A percentile compares a stretch with the other conserved stretches of the same genome.
These are phyloP conservation scores for Petrophora chlorosata DNA, from an alignment of 2,888 invertebrate species.

Conservation along the genomic window DNA sequence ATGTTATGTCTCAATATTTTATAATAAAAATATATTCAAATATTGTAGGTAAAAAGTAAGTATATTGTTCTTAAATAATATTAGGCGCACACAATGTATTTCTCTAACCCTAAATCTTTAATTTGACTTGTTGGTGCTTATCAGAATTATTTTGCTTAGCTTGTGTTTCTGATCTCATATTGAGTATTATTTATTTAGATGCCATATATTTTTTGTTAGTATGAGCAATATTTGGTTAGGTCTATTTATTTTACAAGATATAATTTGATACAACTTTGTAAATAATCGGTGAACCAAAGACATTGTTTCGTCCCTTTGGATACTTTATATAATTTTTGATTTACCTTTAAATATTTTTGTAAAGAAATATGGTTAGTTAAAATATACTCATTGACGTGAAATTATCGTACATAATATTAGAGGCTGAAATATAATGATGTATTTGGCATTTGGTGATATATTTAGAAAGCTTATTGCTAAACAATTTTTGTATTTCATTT, in stretches of 20 bases:
- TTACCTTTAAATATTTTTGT: constrained; percentile 50
- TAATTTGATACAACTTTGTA: constrained; percentile 64
- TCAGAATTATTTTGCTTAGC: constrained; percentile 63
- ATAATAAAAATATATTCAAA: constrained; percentile 65
- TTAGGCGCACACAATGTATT: constrained; percentile 18
- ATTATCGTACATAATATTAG: constrained; percentile 55
- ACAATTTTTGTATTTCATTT: constrained; percentile 22
- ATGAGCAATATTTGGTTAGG: constrained; percentile 67
- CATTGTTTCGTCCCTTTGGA: constrained; percentile 67
- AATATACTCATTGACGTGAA: constrained; percentile 60
- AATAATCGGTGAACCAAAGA: constrained; percentile 79
- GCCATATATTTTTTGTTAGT: constrained; percentile 78
- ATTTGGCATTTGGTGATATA: constrained; percentile 64
- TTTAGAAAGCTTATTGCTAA: constrained; percentile 38
- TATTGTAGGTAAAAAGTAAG: constrained; percentile 46
- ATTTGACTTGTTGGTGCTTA: constrained; percentile 68
- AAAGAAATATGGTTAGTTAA: constrained; percentile 50
- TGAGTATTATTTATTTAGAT: constrained; percentile 83
- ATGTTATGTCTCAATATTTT: constrained; percentile 82
- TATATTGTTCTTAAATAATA: constrained; percentile 7
- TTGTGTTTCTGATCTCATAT: constrained; percentile 80
- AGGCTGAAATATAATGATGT: constrained; percentile 47
- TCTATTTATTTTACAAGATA: constrained; percentile 58
- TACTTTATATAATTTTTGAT: constrained; percentile 51
- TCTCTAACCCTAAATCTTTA: constrained; percentile 20